Conservation (phyloP, 2,797 vertebrate species). For the Acrossocheilus wenchowensis region DNA sequence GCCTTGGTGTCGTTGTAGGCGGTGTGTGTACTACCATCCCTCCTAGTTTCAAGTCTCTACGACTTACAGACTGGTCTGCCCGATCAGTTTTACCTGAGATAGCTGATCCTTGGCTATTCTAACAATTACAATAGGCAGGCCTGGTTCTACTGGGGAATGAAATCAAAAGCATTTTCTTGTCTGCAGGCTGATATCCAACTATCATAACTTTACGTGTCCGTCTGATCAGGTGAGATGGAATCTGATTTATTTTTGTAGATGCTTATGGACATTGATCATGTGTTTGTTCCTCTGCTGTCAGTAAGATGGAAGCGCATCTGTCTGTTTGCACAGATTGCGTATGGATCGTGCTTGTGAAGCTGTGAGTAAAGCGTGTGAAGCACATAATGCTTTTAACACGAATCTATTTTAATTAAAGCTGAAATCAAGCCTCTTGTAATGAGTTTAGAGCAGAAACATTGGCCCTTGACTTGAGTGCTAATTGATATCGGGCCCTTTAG, state of each 20-base stretch:
- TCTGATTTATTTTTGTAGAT: not conserved
- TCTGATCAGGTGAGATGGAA: not conserved
- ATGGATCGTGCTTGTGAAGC: constrained; percentile 33
- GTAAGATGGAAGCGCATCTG: not conserved
- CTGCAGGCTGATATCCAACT: not conserved
- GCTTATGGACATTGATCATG: not conserved
- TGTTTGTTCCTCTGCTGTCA: not conserved
- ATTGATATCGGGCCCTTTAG: constrained; percentile 59
- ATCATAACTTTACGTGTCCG: not conserved
- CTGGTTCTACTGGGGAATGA: too few relatives aligned
- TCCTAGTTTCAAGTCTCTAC: too few relatives aligned
- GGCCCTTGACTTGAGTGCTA: constrained; percentile 56
- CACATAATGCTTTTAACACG: constrained; percentile 53
- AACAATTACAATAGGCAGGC: too few relatives aligned
- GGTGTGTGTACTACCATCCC: too few relatives aligned
- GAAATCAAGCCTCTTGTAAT: constrained; percentile 66
- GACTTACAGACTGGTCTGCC: too few relatives aligned
- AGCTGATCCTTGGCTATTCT: too few relatives aligned
- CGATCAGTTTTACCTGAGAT: too few relatives aligned
- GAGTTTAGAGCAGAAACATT: constrained; percentile 60
- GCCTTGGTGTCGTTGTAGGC: too few relatives aligned
- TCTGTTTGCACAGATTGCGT: constrained; percentile 29
- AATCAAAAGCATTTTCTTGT: not conserved
- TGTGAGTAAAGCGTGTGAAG: constrained; percentile 28
- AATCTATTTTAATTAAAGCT: constrained; percentile 77